Evolutionary conservation across 30 jellyfish, hydroid and myxozoan species (phyloP), one percentile per base, ranked within the genome.

Genomic region (Calvadosia cruxmelitensis): DNA sequence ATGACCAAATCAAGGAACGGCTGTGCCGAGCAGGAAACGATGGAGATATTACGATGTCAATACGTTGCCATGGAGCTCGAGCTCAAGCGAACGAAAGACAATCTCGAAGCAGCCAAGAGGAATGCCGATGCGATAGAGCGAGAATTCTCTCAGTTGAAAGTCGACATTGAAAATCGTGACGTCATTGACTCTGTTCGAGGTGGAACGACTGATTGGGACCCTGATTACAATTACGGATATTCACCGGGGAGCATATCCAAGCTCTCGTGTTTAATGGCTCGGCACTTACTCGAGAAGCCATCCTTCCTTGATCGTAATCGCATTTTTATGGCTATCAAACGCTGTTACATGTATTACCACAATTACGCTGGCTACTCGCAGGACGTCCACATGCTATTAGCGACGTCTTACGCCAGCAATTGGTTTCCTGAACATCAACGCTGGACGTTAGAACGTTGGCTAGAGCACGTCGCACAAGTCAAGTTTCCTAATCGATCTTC

Each of bases 371-470:
- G 96, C 13, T 86, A 86, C 52, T 64, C 96, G 76, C 93, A 86
- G 53, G 96, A 86, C 57, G 96, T 86, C 33, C 96, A 86, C 53
- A 86, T 86, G 96, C 74, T 86, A 27, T 64, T 86, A 62, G 96
- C 96, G 62, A 86, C 96, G 15, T 78, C 96, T 31, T 86, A 82
- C 62, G 96, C 96, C 31, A 78, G 96, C 62, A 86, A 86, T 61
- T 86, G 96, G 96, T 86, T 86, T 35, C 96, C 93, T 13, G 96
- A 86, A 31, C 96, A 86, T 52, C 96, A 86, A 36, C 27, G 93
- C 30, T 72, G 93, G 74, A 64, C 93, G 34, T 70, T 86, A 25
- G 96, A 86, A 42, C 83, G 96, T 3, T 86, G 96, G 96, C 79
- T 86, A 27, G 91, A 86, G 62, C 93, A 74, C 35, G 70, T 79